phyloP scores from a whole-genome alignment of 2,797 vertebrate genomes.

The Xenopus petersii region DNA sequence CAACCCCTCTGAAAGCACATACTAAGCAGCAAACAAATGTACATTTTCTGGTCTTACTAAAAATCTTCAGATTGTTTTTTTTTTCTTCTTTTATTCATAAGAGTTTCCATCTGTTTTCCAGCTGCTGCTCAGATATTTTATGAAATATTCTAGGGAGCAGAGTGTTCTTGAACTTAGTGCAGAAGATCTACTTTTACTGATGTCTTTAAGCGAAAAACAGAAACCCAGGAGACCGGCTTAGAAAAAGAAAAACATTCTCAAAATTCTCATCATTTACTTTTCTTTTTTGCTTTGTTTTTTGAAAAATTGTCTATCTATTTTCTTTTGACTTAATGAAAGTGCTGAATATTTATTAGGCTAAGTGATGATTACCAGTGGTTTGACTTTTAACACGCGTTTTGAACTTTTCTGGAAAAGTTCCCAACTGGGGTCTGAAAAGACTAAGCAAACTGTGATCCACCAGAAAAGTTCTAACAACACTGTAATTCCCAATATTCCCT shows the following conservation, averaged over 20 bases:
- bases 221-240: slow-evolving; percentile 55
- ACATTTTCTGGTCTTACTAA: slow-evolving; percentile 19
- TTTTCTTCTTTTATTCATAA: slow-evolving; percentile 32
- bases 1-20: not conserved
- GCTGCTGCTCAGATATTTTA: slow-evolving; percentile 53
- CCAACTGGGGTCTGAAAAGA: too few relatives aligned
- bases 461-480: too few relatives aligned
- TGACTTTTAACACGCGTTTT: slow-evolving; percentile 3
- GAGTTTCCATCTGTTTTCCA: slow-evolving; percentile 61
- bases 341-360: not conserved
- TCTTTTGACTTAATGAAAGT: fast-evolving
- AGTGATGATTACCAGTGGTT: slow-evolving; percentile 7
- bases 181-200: slow-evolving; percentile 45
- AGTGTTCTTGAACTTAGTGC: slow-evolving; percentile 37
- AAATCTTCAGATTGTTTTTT: slow-evolving; percentile 20
- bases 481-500: too few relatives aligned
- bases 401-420: not conserved
- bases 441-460: too few relatives aligned
- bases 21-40: slow-evolving; percentile 5
- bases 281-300: slow-evolving; percentile 47
- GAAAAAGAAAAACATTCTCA: slow-evolving; percentile 60
- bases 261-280: slow-evolving; percentile 58
- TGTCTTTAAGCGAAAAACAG: slow-evolving; percentile 51
- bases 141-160: slow-evolving; percentile 34
- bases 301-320: slow-evolving; percentile 21